phyloP scores from a whole-genome alignment of 2,797 vertebrate species.

The Epinephelus coioides region DNA sequence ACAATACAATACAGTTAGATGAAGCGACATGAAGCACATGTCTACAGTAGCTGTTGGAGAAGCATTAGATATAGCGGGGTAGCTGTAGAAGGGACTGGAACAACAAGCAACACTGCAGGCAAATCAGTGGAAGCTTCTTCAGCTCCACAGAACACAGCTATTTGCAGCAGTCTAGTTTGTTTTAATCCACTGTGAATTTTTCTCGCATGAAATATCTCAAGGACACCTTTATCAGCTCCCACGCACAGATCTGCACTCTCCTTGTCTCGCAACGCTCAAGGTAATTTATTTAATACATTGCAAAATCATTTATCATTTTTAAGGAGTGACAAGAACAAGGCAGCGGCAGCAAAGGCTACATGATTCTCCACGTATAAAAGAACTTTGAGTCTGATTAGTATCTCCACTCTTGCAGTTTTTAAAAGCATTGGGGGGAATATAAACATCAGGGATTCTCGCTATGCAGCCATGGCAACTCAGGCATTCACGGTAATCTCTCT shows the following conservation, averaged over 20 bases:
- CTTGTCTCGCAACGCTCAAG: constrained; percentile 51
- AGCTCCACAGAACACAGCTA: constrained; percentile 20
- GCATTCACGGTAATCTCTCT: constrained; percentile 50
- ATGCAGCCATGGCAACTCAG: constrained; percentile 66
- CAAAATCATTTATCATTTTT: constrained; percentile 76
- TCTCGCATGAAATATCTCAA: constrained; percentile 63
- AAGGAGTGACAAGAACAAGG: constrained; percentile 68
- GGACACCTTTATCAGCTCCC: constrained; percentile 68
- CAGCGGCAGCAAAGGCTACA: constrained; percentile 51
- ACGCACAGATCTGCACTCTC: constrained; percentile 58
- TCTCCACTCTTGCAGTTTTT: constrained; percentile 58
- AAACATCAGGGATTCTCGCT: constrained; percentile 55
- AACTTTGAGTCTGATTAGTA: constrained; percentile 65
- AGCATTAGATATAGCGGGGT: not conserved
- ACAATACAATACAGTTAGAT: not conserved
- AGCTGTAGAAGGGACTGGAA: constrained; percentile 8
- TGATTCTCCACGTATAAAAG: constrained; percentile 53
- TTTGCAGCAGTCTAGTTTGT: constrained; percentile 37
- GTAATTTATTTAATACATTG: constrained; percentile 74
- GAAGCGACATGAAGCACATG: not conserved
- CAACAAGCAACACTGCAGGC: constrained; percentile 14
- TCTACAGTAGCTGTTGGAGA: constrained; percentile 12
- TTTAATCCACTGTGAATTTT: constrained; percentile 56
- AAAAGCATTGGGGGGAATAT: constrained; percentile 49
- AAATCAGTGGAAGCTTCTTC: constrained; percentile 16